Evolutionary conservation across 2,113 vertebrate species (phyloP), one percentile per base, ranked within the genome.

Genomic region (Pomatorhinus ruficollis): DNA sequence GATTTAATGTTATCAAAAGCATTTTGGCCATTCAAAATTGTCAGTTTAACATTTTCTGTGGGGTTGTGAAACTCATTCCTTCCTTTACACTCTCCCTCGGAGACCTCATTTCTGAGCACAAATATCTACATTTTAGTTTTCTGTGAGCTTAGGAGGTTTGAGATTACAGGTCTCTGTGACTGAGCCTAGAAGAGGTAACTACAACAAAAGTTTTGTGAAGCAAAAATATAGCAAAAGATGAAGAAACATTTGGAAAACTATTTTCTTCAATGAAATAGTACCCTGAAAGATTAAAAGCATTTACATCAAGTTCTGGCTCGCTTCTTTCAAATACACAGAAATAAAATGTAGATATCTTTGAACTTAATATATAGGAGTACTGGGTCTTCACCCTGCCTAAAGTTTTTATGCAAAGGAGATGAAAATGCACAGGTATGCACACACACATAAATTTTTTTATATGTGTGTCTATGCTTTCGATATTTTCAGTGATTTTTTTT

Each of bases 21-120:
- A 60, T 87, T 88, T 59, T 50, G 5, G 37, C 10, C 33, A 22
- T n/a, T 86, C 90, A 72, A 72, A 61, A 20, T 66, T 85, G 40
- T 54, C 70, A 50, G 13, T 63, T 90, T 47, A 94, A 37, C 59
- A 52, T 90, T 61, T 94, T 93, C 33, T 59, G 19, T 83, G 33
- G 13, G 15, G 5, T 31, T 91, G 13, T 74, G 35, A 66, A 90
- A 78, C 31, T 70, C 23, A n/a, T 1, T 87, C 10, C 24, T 90
- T 63, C 15, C 37, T 83, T 90, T 61, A 61, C 13, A 50, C 12
- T 31, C 9, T 33, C 12, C 19, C 13, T 3, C 0, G 2, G 37
- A 78, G 12, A 30, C 20, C 23, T 50, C 39, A 50, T 30, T 82
- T 91, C 28, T 71, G 44, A 87, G 42, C 17, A 59, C 2, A 47